phyloP scores from a whole-genome alignment of 92 coral and sea anemone genomes.

The Chrysogorgia sp. region DNA sequence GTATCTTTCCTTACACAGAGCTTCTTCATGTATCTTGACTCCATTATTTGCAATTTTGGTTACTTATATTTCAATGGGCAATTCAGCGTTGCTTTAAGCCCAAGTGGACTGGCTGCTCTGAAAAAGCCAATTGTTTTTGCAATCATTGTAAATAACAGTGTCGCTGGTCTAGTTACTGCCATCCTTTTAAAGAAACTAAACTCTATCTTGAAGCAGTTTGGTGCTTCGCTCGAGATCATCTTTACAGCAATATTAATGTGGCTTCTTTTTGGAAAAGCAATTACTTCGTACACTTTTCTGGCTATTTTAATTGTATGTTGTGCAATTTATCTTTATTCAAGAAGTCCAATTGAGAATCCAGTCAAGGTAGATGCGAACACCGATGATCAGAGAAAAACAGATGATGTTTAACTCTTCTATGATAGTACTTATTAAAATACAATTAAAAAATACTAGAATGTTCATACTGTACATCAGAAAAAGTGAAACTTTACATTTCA shows the following conservation, averaged over 20 bases:
- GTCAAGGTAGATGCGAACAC: constrained; percentile 21
- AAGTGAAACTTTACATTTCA: no score
- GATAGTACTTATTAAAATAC: not conserved
- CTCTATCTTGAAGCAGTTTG: constrained; percentile 96
- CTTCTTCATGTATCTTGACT: constrained; percentile 91
- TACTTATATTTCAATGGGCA: constrained; percentile 75
- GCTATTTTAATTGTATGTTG: constrained; percentile 89
- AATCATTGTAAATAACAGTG: constrained; percentile 84
- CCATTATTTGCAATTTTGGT: constrained; percentile 77
- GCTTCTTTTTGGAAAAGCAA: constrained; percentile 95
- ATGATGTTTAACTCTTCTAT: not conserved
- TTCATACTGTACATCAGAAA: not conserved
- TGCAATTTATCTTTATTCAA: constrained; percentile 86
- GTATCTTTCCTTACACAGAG: constrained; percentile 91
- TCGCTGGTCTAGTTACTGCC: constrained; percentile 93
- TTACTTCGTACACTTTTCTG: constrained; percentile 78
- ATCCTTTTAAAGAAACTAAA: constrained; percentile 81
- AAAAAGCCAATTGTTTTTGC: constrained; percentile 72
- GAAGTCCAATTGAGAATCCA: constrained; percentile 87
- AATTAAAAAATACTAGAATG: no score
- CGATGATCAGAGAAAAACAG: constrained; percentile 7
- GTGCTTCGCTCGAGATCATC: constrained; percentile 95
- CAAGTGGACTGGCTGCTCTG: constrained; percentile 71
- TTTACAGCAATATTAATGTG: constrained; percentile 91
- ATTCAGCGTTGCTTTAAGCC: constrained; percentile 70